Percentiles rank a stretch among this genome's conserved stretches.
phyloP scores from a whole-genome alignment of 2,113 vertebrate species.

The Eclectus roratus region DNA sequence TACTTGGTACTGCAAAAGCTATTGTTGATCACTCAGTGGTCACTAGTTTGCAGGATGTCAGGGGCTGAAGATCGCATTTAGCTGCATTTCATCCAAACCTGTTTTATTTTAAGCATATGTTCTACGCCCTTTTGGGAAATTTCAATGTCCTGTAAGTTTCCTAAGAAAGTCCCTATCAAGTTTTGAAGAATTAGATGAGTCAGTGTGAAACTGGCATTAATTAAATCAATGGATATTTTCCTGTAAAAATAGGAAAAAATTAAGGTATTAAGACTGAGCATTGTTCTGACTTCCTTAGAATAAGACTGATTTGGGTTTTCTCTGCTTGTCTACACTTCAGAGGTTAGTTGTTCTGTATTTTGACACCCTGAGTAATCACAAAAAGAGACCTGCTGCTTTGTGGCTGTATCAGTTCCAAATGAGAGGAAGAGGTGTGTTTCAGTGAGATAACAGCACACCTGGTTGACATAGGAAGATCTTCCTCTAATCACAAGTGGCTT shows the following conservation, averaged over 20 bases:
- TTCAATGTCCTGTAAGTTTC: neutral
- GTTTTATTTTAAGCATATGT: neutral
- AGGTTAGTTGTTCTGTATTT: neutral
- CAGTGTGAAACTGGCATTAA: neutral
- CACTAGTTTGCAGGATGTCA: neutral
- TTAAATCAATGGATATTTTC: constrained; percentile 8
- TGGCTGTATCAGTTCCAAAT: neutral
- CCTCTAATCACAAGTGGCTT: neutral
- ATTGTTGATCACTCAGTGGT: neutral
- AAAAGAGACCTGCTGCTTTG: neutral
- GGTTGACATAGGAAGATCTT: neutral
- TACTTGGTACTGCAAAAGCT: neutral
- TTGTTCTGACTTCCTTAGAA: constrained; percentile 22
- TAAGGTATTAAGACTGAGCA: neutral
- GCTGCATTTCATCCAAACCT: neutral
- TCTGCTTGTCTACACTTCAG: neutral
- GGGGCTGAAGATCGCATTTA: neutral
- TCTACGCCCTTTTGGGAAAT: neutral
- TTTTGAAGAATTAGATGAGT: neutral
- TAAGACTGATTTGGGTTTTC: neutral
- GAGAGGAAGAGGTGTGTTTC: neutral
- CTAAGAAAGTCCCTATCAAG: neutral
- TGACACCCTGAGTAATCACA: neutral
- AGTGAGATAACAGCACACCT: neutral
- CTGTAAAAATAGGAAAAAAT: neutral